Base-by-base conservation (phyloP, 2,113 vertebrate genomes). In the Triplophysa siluroides region DNA sequence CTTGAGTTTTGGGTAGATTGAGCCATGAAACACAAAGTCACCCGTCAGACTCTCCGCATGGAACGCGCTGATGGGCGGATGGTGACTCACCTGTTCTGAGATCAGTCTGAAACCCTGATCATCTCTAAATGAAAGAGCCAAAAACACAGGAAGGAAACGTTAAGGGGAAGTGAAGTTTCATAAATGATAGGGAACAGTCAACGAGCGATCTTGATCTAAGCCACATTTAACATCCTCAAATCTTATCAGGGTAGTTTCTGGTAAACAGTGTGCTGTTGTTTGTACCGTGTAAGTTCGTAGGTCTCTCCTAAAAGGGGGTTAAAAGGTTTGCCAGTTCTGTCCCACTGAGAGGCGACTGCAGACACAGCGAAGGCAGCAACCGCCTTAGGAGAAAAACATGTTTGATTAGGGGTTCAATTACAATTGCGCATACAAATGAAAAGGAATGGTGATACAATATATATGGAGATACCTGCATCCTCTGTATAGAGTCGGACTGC, bases 271-370 rank as follows among this genome's bases (percentile, higher is more conserved):
- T 58, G 41, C 33, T 29, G 2, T 16, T 50, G 19, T 10, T 18
- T 69, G 76, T 85, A 96, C 95, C 95, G 93, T 87, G 87, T 81
- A 75, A 97, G 87, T 83, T 97, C 95, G 45, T 95, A 97, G 0
- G 95, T 97, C 90, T 97, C 95, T 83, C 95, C 95, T 88, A 96
- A 81, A 16, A 97, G 92, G 0, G 95, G 95, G 82, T 97, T 97
- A 88, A 97, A 96, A 0, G 95, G 95, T 86, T 97, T 97, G 87
- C 95, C 95, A 76, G 95, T 96, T 89, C 95, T 91, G 85, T 96
- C 95, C 95, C 95, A 96, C 89, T 96, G 95, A 77, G 95, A 96
- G 43, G 95, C 95, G 70, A 97, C 95, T 5, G 95, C 95, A 9
- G 95, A 96, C 68, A 96, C 95, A 0, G 95, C 95, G 78, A 96